Base-by-base conservation (phyloP, 2,888 invertebrate genomes). In the Calliphora vomitoria region DNA sequence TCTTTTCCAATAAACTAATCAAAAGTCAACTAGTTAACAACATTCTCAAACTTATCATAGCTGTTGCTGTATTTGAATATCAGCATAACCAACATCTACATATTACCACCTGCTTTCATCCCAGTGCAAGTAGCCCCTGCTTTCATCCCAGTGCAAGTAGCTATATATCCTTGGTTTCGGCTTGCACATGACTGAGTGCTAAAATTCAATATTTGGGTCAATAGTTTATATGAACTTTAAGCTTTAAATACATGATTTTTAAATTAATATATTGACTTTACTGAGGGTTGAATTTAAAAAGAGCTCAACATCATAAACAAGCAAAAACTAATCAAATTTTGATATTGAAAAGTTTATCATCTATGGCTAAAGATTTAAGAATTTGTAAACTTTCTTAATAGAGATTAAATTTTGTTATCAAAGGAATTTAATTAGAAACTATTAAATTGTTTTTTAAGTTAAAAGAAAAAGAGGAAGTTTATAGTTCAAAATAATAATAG, bases 1-100 rank as follows among this genome's bases (percentile, higher is more conserved):
- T 41, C 18, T 44, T 44, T 18, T 8, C 38, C 35, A 44, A 44
- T 44, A 66, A 66, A 66, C 66, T 66, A 66, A 66, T 66, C 66
- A 44, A 66, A 66, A 66, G 66, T 66, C 41, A 66, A 66, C 10
- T 15, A 41, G 10, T 20, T 66, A 35, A 18, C 41, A 66, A 66
- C 41, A 18, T 66, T 41, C 66, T 55, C 8, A 44, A 41, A 44
- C 41, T 66, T 66, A 6, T 4, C 35, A 64, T 64, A n/a, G 35
- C 38, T 62, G 50, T 5, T 50, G 50, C 15, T 50, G 3, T 50
- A 15, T 50, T 15, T 5, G n/a, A 50, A n/a, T 50, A 50, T 6
- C 15, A 50, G 13, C 50, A n/a, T 50, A 15, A n/a, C 13, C n/a
- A n/a, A n/a, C n/a, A n/a, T 50, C 50, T n/a, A n/a, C n/a, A 50